A percentile compares a stretch with the other conserved stretches of the same genome.
phyloP scores from a whole-genome alignment of 2,888 invertebrate genomes.

The Pterostichus niger region DNA sequence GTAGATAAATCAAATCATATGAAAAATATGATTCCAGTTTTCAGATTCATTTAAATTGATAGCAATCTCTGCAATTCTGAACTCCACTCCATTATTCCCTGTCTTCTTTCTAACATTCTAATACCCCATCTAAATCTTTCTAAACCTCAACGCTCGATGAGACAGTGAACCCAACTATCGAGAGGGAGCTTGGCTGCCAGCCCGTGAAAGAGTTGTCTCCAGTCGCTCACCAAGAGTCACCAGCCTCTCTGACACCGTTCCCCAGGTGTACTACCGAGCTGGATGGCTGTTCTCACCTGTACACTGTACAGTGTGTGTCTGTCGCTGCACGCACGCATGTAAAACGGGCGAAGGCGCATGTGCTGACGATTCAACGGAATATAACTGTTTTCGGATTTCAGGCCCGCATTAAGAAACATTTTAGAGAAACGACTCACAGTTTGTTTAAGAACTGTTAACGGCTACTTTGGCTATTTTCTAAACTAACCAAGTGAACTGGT shows the following conservation, averaged over 20 bases:
- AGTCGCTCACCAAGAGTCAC: constrained; percentile 23
- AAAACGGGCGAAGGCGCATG: constrained; percentile 34
- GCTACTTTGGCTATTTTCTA: too few relatives aligned
- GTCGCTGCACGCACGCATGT: constrained; percentile 43
- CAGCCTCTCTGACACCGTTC: neutral
- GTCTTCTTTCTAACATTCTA: neutral
- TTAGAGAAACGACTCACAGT: neutral
- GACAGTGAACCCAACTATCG: constrained; percentile 4
- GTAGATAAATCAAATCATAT: neutral
- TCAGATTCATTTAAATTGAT: neutral
- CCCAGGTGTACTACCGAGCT: neutral
- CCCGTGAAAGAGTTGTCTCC: constrained; percentile 40
- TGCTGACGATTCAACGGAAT: constrained; percentile 23
- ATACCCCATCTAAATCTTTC: constrained; percentile 2
- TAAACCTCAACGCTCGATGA: neutral
- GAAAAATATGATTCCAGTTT: constrained; percentile 4
- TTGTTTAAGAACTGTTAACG: too few relatives aligned
- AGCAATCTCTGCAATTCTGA: too few relatives aligned
- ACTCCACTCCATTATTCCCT: too few relatives aligned
- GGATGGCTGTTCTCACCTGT: constrained; percentile 59
- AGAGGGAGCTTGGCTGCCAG: constrained; percentile 33
- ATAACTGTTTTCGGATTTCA: constrained; percentile 45
- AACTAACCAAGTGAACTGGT: too few relatives aligned
- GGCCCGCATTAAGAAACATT: neutral
- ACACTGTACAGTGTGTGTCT: constrained; percentile 41